These are phyloP conservation scores for Lordiphosa fenestrarum DNA, from an alignment of 2,888 invertebrate species.

Conservation along the genomic window DNA sequence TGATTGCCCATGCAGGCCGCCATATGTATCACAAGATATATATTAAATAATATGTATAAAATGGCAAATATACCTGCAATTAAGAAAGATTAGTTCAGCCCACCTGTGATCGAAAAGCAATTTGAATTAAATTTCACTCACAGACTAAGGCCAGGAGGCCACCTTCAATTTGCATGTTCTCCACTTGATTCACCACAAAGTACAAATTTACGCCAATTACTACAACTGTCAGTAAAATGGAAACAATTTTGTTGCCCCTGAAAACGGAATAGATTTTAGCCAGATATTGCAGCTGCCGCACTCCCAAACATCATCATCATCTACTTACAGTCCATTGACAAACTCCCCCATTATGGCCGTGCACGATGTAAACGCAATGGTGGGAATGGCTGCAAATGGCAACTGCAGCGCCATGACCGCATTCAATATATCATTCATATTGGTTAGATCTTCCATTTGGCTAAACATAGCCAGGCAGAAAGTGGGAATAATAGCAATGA, in stretches of 20 bases:
- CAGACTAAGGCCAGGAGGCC: slow-evolving; percentile 80
- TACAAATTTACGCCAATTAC: slow-evolving; percentile 90
- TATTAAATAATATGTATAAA: slow-evolving; percentile 86
- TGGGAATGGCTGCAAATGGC: slow-evolving; percentile 93
- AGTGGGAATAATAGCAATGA: slow-evolving; percentile 88
- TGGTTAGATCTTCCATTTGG: slow-evolving; percentile 85
- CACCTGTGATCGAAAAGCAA: background rate
- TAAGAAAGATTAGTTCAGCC: slow-evolving; percentile 10
- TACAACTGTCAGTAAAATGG: slow-evolving; percentile 84
- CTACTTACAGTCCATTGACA: slow-evolving; percentile 87
- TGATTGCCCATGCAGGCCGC: slow-evolving; percentile 85
- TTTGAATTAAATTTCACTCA: slow-evolving; percentile 51
- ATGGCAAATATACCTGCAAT: slow-evolving; percentile 82
- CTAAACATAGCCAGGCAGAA: slow-evolving; percentile 86
- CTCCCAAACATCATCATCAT: background rate
- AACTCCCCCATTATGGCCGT: slow-evolving; percentile 91
- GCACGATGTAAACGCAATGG: slow-evolving; percentile 92
- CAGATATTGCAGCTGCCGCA: background rate
- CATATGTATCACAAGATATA: slow-evolving; percentile 88
- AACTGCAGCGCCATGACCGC: slow-evolving; percentile 93
- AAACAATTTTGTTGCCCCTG: slow-evolving; percentile 86
- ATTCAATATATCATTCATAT: slow-evolving; percentile 92
- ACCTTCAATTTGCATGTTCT: slow-evolving; percentile 79
- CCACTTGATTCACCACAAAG: slow-evolving; percentile 86
- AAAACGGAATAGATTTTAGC: slow-evolving; percentile 59